A percentile compares a stretch with the other conserved stretches of the same genome.
Conservation (phyloP, 1,140 invertebrate species). For the Zaprionus ornatus region DNA sequence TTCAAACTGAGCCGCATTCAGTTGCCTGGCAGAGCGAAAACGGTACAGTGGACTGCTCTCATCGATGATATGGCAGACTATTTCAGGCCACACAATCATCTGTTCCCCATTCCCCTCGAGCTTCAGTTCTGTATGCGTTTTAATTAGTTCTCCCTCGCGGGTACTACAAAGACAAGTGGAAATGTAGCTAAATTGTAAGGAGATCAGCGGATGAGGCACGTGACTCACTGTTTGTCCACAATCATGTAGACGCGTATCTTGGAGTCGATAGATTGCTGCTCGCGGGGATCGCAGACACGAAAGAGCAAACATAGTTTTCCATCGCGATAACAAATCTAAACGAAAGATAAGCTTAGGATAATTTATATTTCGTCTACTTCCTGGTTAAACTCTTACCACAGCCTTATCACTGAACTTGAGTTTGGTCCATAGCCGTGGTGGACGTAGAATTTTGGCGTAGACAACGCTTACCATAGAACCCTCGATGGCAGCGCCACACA, state of each 20-base stretch:
- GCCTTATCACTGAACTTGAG: constrained; percentile 87
- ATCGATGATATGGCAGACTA: constrained; percentile 87
- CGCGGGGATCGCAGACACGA: constrained; percentile 86
- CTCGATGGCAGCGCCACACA: constrained; percentile 85
- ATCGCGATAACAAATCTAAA: constrained; percentile 86
- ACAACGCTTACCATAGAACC: constrained; percentile 86
- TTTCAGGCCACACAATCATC: constrained; percentile 87
- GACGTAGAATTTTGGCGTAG: constrained; percentile 86
- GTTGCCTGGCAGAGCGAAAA: constrained; percentile 84
- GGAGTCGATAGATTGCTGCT: constrained; percentile 86
- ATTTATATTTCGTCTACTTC: neutral
- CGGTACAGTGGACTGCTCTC: constrained; percentile 85
- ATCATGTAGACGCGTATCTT: constrained; percentile 86
- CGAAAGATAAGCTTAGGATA: neutral
- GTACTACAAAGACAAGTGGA: constrained; percentile 50
- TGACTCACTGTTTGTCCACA: constrained; percentile 71
- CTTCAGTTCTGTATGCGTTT: constrained; percentile 75
- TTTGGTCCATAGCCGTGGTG: constrained; percentile 84
- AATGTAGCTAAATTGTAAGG: neutral
- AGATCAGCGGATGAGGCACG: neutral
- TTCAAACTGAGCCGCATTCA: constrained; percentile 89
- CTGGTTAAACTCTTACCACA: constrained; percentile 83
- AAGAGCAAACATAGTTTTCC: constrained; percentile 86
- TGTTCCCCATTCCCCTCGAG: constrained; percentile 81
- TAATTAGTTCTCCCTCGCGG: constrained; percentile 70